phyloP scores from a whole-genome alignment of 2,888 invertebrate species.

The Acrobasis repandana region DNA sequence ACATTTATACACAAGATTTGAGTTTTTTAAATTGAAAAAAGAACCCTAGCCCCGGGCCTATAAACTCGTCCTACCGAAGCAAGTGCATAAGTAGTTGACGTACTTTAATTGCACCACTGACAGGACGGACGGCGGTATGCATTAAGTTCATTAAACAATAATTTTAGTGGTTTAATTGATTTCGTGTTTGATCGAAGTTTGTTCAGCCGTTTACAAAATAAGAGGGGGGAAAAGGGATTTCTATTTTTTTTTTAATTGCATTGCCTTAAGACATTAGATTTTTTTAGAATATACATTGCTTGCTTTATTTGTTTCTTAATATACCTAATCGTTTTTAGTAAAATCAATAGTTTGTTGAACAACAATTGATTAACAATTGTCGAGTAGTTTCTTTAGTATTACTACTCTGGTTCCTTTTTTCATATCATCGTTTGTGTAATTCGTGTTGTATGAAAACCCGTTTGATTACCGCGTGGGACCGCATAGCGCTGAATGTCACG shows the following conservation, averaged over 20 bases:
- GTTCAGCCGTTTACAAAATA: too few species aligned
- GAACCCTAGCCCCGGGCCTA: slow-evolving; percentile 6
- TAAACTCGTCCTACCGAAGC: slow-evolving; percentile 21
- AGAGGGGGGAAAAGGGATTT: too few species aligned
- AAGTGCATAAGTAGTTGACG: slow-evolving; percentile 22
- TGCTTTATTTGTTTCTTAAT: too few species aligned
- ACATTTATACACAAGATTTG: too few species aligned
- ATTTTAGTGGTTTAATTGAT: background rate
- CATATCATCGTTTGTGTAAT: slow-evolving; percentile 12
- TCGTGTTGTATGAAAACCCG: slow-evolving; percentile 20
- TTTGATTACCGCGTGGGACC: slow-evolving; percentile 22
- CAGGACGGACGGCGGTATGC: slow-evolving; percentile 24
- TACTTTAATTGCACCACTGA: slow-evolving; percentile 23
- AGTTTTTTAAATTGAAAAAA: background rate
- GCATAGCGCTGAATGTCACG: slow-evolving; percentile 32
- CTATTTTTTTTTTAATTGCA: too few species aligned
- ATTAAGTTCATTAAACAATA: slow-evolving; percentile 12
- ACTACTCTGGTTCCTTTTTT: slow-evolving; percentile 18
- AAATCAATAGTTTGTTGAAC: too few species aligned
- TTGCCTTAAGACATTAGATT: too few species aligned
- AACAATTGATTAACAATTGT: too few species aligned
- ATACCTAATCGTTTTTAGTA: too few species aligned
- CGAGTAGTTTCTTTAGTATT: too few species aligned
- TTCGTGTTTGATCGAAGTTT: too few species aligned
- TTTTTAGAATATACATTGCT: too few species aligned